Percentiles rank a stretch among this genome's conserved stretches.
Evolutionary conservation across 1,140 invertebrate species (phyloP).

Genomic region (Drosophila parabipectinata): DNA sequence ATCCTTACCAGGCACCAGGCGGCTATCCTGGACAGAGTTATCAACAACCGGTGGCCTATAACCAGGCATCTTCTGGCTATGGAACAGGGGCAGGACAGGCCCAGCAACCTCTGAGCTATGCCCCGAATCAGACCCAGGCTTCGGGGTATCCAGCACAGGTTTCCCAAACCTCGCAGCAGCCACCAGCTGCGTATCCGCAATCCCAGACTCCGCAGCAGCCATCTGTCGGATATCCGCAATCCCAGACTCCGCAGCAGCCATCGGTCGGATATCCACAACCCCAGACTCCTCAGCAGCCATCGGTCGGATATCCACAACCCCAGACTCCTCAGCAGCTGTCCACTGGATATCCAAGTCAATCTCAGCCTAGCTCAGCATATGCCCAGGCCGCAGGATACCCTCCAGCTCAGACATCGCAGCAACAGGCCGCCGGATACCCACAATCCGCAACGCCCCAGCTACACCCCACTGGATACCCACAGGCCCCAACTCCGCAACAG

Average conservation of each 20-base stretch:
- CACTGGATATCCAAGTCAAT: not conserved
- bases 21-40: constrained; percentile 24
- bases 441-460: constrained; percentile 18
- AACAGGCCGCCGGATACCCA: constrained; percentile 16
- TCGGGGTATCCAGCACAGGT: not conserved
- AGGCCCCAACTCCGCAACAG: constrained; percentile 29
- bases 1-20: not conserved
- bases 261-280: constrained; percentile 15
- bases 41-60: constrained; percentile 15
- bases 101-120: constrained; percentile 27
- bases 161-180: constrained; percentile 5
- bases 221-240: constrained; percentile 4
- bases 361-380: not conserved
- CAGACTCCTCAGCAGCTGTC: constrained; percentile 12
- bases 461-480: constrained; percentile 10
- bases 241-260: constrained; percentile 18
- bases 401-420: constrained; percentile 8
- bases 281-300: constrained; percentile 9
- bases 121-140: constrained; percentile 2
- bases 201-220: not conserved
- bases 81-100: not conserved
- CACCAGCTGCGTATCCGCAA: not conserved
- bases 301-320: not conserved
- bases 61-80: constrained; percentile 7
- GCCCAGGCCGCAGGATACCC: constrained; percentile 14